Conservation (phyloP, 2,113 vertebrate species). For the Lates calcarifer region DNA sequence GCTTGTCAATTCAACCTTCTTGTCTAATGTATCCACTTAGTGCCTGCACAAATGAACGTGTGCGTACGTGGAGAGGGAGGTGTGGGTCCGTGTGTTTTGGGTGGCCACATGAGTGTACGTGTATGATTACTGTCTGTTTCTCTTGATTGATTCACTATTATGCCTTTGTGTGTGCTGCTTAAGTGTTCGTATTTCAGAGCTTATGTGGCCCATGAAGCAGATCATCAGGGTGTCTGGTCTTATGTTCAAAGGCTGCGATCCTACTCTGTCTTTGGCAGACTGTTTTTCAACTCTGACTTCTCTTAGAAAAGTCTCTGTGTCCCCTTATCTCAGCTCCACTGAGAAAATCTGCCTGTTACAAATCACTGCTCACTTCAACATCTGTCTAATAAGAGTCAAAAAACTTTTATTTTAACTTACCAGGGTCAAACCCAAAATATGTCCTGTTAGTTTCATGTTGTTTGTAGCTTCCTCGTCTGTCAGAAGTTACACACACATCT, state of each 20-base stretch:
- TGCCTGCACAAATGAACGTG: conserved; percentile 57
- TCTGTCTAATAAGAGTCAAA: neutral
- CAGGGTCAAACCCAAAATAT: neutral
- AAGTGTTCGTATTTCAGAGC: conserved; percentile 59
- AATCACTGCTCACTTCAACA: conserved; percentile 17
- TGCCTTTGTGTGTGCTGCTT: conserved; percentile 34
- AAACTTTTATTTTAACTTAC: neutral
- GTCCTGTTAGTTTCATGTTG: neutral
- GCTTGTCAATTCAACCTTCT: conserved; percentile 79
- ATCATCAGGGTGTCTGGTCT: conserved; percentile 41
- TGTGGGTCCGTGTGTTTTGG: conserved; percentile 64
- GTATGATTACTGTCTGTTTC: conserved; percentile 42
- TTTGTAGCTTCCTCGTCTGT: neutral
- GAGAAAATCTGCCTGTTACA: conserved; percentile 12
- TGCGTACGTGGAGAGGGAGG: conserved; percentile 49
- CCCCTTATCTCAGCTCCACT: conserved; percentile 11
- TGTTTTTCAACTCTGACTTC: conserved; percentile 58
- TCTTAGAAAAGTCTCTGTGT: conserved; percentile 42
- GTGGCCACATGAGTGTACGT: conserved; percentile 47
- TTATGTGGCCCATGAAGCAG: conserved; percentile 40
- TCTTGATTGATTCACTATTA: conserved; percentile 63
- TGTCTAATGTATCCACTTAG: conserved; percentile 78
- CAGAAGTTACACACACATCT: neutral
- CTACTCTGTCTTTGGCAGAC: conserved; percentile 55
- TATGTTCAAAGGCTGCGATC: conserved; percentile 48